phyloP scores from a whole-genome alignment of 1,140 invertebrate species.

The Tetramorium simillimum region DNA sequence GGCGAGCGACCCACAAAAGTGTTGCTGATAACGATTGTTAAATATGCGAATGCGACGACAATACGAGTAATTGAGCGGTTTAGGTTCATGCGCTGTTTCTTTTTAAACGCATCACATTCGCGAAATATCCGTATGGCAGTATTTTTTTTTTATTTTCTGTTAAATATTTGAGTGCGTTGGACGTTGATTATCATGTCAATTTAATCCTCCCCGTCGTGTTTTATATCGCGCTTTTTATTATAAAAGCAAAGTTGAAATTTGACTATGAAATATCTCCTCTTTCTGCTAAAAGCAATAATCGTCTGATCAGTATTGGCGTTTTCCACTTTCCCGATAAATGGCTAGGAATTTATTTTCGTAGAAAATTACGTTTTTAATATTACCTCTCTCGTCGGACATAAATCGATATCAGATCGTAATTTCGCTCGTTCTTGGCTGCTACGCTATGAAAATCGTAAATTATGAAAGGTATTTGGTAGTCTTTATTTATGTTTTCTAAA shows the following conservation, averaged over 20 bases:
- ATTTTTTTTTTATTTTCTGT: not conserved
- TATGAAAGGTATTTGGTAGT: not conserved
- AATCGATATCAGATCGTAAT: constrained; percentile 12
- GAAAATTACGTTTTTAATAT: constrained; percentile 11
- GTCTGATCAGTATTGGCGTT: not conserved
- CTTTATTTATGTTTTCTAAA: not conserved
- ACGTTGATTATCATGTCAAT: not conserved
- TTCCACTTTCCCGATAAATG: constrained; percentile 14
- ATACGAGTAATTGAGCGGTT: constrained; percentile 52
- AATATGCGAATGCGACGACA: constrained; percentile 39
- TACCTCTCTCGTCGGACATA: not conserved
- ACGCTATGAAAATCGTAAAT: not conserved
- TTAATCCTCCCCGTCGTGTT: not conserved
- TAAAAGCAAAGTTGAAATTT: constrained; percentile 12
- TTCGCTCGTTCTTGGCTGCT: not conserved
- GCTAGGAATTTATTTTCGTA: constrained; percentile 29
- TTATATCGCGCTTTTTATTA: not conserved
- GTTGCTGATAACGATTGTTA: constrained; percentile 55
- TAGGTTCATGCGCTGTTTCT: not conserved
- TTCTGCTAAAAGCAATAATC: constrained; percentile 10
- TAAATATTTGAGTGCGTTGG: not conserved
- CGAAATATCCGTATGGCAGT: not conserved
- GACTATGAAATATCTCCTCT: not conserved
- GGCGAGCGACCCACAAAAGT: constrained; percentile 38
- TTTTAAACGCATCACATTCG: constrained; percentile 16